Evolutionary conservation across 2,797 vertebrate species (phyloP).

Genomic region (Atherinosoma microstoma): DNA sequence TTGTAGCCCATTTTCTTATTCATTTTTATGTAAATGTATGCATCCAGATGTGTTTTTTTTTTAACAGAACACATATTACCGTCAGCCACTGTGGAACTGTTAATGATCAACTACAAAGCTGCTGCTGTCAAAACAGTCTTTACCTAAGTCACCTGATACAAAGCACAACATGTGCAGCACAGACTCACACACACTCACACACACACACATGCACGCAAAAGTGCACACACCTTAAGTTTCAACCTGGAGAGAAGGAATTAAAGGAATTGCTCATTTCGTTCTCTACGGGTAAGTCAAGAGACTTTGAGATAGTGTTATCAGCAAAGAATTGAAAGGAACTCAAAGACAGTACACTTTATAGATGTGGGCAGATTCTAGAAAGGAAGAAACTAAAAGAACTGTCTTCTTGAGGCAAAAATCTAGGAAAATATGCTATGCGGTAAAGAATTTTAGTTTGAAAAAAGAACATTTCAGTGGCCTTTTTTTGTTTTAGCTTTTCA

Average conservation of each 20-base stretch:
- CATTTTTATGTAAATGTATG: conserved; percentile 1
- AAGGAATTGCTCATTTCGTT: conserved; percentile 25
- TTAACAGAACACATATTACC: not conserved
- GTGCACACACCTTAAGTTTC: conserved; percentile 15
- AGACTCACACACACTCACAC: not conserved
- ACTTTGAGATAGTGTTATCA: conserved; percentile 27
- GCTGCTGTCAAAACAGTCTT: conserved; percentile 55
- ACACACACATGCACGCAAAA: conserved; percentile 20
- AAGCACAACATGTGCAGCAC: conserved; percentile 12
- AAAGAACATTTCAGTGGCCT: conserved; percentile 15
- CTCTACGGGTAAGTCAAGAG: conserved; percentile 37
- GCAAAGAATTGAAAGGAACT: conserved; percentile 25
- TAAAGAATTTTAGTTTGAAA: conserved; percentile 10
- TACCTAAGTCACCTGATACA: conserved; percentile 62
- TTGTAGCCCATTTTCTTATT: conserved; percentile 2
- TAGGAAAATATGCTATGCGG: not conserved
- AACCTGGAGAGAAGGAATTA: conserved; percentile 24
- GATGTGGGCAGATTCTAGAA: conserved; percentile 3
- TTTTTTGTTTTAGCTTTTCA: conserved; percentile 15
- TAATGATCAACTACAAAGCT: conserved; percentile 72
- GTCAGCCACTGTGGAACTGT: conserved; percentile 37
- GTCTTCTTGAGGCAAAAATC: not conserved
- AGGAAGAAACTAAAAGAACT: not conserved
- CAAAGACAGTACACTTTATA: conserved; percentile 3
- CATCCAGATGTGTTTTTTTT: not conserved